A percentile compares a stretch with the other conserved stretches of the same genome.
These are phyloP conservation scores for Boulengerochromis microlepis DNA, from an alignment of 2,113 vertebrate species.

Conservation along the genomic window DNA sequence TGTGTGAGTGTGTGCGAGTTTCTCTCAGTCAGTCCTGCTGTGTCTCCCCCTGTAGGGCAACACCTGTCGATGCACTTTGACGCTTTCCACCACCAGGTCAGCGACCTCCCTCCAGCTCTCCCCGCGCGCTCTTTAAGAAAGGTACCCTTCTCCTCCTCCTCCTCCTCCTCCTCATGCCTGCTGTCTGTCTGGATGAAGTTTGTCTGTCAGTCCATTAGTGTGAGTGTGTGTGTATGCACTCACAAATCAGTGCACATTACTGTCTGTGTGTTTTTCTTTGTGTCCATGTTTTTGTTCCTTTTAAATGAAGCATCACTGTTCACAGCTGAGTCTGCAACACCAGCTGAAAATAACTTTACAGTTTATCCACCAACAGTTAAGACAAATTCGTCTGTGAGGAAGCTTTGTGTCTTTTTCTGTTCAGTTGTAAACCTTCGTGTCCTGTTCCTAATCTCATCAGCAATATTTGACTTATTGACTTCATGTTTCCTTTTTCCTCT, in stretches of 20 bases:
- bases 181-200: background rate
- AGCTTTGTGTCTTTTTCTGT: background rate
- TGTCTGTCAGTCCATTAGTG: background rate
- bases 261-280: background rate
- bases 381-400: rapidly evolving
- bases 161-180: background rate
- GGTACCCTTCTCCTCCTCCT: slow-evolving; percentile 64
- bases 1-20: background rate
- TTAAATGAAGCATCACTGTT: background rate
- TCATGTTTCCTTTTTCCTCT: background rate
- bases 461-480: rapidly evolving
- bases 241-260: background rate
- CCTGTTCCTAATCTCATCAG: background rate
- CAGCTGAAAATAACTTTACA: background rate
- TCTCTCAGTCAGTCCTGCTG: slow-evolving; percentile 59
- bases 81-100: slow-evolving; percentile 93
- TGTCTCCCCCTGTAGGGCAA: slow-evolving; percentile 80
- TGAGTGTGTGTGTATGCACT: background rate
- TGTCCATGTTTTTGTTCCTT: background rate
- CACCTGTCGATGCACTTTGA: slow-evolving; percentile 95
- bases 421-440: background rate
- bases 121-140: slow-evolving; percentile 91
- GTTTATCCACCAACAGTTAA: background rate
- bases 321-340: background rate
- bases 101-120: slow-evolving; percentile 89